These are phyloP conservation scores for Tiphia femorata DNA, from an alignment of 2,888 invertebrate genomes.

Conservation along the genomic window DNA sequence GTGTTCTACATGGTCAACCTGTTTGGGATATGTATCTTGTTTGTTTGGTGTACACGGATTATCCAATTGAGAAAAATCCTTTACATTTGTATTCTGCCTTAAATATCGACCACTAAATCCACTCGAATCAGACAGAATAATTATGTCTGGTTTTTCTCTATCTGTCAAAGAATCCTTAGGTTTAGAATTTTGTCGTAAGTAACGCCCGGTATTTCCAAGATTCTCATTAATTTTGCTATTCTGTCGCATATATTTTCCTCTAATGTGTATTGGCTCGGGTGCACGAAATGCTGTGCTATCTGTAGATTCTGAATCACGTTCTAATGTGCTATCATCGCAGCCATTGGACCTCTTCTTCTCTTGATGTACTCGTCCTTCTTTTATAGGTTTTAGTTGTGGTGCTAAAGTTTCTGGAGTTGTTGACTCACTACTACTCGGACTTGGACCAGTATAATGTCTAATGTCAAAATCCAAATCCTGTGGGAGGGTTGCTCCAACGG, in stretches of 20 bases:
- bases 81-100: constrained; percentile 46
- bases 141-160: constrained; percentile 44
- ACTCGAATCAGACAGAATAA: constrained; percentile 45
- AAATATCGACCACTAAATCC: constrained; percentile 52
- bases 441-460: constrained; percentile 76
- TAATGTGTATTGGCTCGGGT: constrained; percentile 37
- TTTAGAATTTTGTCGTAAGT: constrained; percentile 53
- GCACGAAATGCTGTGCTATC: constrained; percentile 30
- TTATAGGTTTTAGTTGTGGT: constrained; percentile 72
- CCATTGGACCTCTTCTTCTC: constrained; percentile 59
- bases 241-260: constrained; percentile 53
- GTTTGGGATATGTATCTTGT: constrained; percentile 34
- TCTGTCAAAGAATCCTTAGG: constrained; percentile 43
- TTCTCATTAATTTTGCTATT: constrained; percentile 48
- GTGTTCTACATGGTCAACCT: constrained; percentile 54
- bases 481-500: constrained; percentile 75
- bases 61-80: constrained; percentile 20
- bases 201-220: constrained; percentile 33
- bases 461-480: constrained; percentile 82
- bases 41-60: constrained; percentile 20
- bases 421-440: constrained; percentile 74
- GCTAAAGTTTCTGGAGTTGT: constrained; percentile 74
- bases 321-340: constrained; percentile 65
- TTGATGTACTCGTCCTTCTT: constrained; percentile 69
- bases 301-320: constrained; percentile 49